phyloP scores from a whole-genome alignment of 2,797 vertebrate genomes.

The Lates japonicus region DNA sequence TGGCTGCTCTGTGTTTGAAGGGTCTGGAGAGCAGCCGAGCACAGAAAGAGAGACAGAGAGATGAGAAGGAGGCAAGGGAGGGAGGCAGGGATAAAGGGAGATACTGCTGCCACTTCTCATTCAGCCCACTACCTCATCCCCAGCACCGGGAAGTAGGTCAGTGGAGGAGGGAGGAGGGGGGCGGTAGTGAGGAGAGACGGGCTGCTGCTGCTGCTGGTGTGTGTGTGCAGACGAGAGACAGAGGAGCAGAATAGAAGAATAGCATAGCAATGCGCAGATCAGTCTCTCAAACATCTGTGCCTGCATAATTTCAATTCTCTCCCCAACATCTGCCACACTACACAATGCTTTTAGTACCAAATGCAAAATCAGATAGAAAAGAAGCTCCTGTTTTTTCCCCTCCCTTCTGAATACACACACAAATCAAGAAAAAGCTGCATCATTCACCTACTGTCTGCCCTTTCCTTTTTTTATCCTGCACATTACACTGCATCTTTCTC shows the following conservation, averaged over 20 bases:
- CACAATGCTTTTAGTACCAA: slow-evolving; percentile 10
- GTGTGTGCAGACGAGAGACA: slow-evolving; percentile 1
- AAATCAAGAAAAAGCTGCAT: slow-evolving; percentile 27
- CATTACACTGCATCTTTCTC: background rate
- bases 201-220: slow-evolving; percentile 38
- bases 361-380: slow-evolving; percentile 8
- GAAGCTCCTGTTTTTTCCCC: background rate
- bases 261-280: slow-evolving; percentile 43
- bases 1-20: slow-evolving; percentile 54
- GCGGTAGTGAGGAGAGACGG: slow-evolving; percentile 43
- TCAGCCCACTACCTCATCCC: slow-evolving; percentile 76
- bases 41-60: slow-evolving; percentile 35
- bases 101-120: slow-evolving; percentile 81
- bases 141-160: slow-evolving; percentile 83
- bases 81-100: slow-evolving; percentile 55
- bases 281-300: slow-evolving; percentile 59
- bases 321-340: slow-evolving; percentile 46
- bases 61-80: slow-evolving; percentile 50
- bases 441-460: slow-evolving; percentile 1
- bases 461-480: slow-evolving; percentile 2
- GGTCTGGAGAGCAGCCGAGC: slow-evolving; percentile 54
- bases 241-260: slow-evolving; percentile 13
- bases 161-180: slow-evolving; percentile 57
- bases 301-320: slow-evolving; percentile 33
- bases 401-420: background rate